phyloP scores from a whole-genome alignment of 1,140 invertebrate species.

The Trachelipus rathkii region DNA sequence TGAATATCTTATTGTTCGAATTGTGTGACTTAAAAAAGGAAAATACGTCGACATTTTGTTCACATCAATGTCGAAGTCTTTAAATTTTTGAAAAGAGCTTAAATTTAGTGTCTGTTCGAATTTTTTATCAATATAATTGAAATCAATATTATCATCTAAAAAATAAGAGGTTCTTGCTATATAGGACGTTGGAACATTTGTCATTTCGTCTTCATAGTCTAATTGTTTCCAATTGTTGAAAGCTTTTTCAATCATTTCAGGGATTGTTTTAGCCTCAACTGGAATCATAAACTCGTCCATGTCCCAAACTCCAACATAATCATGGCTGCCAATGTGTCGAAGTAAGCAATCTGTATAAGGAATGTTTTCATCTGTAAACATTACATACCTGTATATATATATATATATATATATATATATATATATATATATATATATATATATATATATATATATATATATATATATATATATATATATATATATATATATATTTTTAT shows the following conservation, averaged over 20 bases:
- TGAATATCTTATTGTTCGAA: constrained; percentile 33
- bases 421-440: constrained; percentile 24
- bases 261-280: neutral
- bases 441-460: constrained; percentile 34
- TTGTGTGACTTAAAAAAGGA: constrained; percentile 32
- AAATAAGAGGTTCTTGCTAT: constrained; percentile 39
- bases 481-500: neutral
- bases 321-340: constrained; percentile 14
- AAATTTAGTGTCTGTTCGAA: neutral
- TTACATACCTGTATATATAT: constrained; percentile 17
- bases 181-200: constrained; percentile 32
- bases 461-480: neutral
- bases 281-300: constrained; percentile 27
- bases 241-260: constrained; percentile 22
- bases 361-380: constrained; percentile 30
- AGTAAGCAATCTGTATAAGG: constrained; percentile 30
- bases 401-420: constrained; percentile 33
- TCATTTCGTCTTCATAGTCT: neutral
- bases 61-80: neutral
- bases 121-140: neutral
- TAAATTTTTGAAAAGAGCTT: neutral
- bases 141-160: constrained; percentile 35
- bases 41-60: constrained; percentile 21
- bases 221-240: constrained; percentile 4
- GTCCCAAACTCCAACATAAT: constrained; percentile 28